phyloP scores from a whole-genome alignment of 2,113 vertebrate species.

The Onychorhynchus coronatus region DNA sequence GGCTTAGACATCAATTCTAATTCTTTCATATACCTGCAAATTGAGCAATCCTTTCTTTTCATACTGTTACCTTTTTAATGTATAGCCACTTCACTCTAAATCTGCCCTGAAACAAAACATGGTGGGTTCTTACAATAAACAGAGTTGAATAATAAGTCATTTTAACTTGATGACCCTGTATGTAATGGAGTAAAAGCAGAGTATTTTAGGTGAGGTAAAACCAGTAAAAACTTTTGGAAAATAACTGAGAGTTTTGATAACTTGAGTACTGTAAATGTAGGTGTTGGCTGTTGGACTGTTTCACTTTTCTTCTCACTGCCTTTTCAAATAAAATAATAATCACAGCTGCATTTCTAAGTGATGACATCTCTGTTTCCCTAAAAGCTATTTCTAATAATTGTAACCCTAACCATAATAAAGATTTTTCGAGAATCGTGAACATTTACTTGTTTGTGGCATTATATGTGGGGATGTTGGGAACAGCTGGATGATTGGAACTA shows the following conservation, averaged over 20 bases:
- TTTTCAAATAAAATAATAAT: neutral
- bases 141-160: neutral
- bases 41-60: constrained; percentile 20
- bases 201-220: neutral
- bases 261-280: neutral
- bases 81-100: neutral
- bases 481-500: neutral
- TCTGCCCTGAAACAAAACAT: neutral
- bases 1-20: constrained; percentile 26
- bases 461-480: neutral
- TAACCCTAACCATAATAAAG: rapidly evolving
- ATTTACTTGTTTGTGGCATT: neutral
- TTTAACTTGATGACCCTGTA: neutral
- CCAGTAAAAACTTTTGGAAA: neutral
- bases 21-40: constrained; percentile 26
- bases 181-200: neutral
- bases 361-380: neutral
- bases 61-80: constrained; percentile 13
- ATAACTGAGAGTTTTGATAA: neutral
- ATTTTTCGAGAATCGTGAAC: neutral
- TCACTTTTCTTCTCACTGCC: neutral
- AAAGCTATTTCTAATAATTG: neutral
- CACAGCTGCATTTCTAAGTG: neutral
- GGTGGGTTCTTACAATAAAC: neutral
- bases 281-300: neutral